These are phyloP conservation scores for Heliothis virescens DNA, from an alignment of 1,140 invertebrate genomes.

Conservation along the genomic window DNA sequence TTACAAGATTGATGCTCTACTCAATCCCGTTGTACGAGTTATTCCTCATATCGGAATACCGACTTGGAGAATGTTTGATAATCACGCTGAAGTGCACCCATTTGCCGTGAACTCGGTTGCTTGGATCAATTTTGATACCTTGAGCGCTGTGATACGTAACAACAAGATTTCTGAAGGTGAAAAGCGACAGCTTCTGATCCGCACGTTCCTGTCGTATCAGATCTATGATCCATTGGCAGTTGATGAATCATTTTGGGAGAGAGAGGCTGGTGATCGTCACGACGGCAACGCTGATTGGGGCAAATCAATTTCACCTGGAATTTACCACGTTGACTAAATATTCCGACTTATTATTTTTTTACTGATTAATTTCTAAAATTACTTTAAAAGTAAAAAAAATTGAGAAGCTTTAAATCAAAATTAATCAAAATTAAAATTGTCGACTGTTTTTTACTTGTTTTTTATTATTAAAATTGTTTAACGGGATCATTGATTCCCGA, in stretches of 20 bases:
- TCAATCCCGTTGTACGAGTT: background rate
- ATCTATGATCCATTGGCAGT: background rate
- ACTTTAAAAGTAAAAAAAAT: too few species aligned
- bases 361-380: too few species aligned
- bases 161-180: slow-evolving; percentile 11
- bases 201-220: slow-evolving; percentile 14
- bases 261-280: background rate
- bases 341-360: too few species aligned
- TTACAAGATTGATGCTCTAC: slow-evolving; percentile 2
- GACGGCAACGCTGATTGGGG: too few species aligned
- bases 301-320: too few species aligned
- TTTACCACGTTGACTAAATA: too few species aligned
- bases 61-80: slow-evolving; percentile 22
- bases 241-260: background rate
- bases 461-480: too few species aligned
- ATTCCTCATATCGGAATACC: slow-evolving; percentile 21
- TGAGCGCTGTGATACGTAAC: background rate
- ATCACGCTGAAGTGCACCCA: background rate
- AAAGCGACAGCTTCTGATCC: background rate
- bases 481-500: background rate
- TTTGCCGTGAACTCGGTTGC: slow-evolving; percentile 12
- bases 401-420: too few species aligned
- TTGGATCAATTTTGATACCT: background rate
- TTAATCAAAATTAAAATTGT: too few species aligned
- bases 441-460: too few species aligned